Evolutionary conservation across 37 sponge, comb jelly and placozoan genomes (phyloP).

Genomic region (Petrosia ficiformis): DNA sequence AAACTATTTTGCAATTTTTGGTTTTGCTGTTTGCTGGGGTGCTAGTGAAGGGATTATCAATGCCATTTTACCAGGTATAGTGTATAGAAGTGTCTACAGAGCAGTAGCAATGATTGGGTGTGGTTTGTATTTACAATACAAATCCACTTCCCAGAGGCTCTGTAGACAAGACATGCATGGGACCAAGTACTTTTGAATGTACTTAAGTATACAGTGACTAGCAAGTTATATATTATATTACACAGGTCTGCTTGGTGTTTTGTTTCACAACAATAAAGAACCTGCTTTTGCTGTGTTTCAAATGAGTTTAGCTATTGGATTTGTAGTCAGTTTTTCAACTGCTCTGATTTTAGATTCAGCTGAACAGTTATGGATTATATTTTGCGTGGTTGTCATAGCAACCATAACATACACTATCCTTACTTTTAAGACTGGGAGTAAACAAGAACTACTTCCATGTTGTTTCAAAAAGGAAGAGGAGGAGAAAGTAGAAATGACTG

Average conservation of each 20-base stretch:
- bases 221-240: neutral
- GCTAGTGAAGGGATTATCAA: constrained; percentile 20
- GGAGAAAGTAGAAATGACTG: no score
- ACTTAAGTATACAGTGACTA: no score
- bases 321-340: neutral
- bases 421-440: neutral
- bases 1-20: constrained; percentile 13
- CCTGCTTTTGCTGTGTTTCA: neutral
- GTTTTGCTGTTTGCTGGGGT: constrained; percentile 23
- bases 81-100: neutral
- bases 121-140: neutral
- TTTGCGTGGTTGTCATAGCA: neutral
- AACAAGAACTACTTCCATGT: neutral
- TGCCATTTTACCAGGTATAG: constrained; percentile 22
- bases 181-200: no score
- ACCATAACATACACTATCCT: neutral
- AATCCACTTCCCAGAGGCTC: neutral
- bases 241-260: neutral
- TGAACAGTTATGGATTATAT: neutral
- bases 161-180: neutral
- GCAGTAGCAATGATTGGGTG: neutral
- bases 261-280: neutral
- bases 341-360: neutral
- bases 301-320: neutral
- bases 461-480: neutral